Conservation (phyloP, 2,797 vertebrate genomes). For the Apogon hyalosoma region DNA sequence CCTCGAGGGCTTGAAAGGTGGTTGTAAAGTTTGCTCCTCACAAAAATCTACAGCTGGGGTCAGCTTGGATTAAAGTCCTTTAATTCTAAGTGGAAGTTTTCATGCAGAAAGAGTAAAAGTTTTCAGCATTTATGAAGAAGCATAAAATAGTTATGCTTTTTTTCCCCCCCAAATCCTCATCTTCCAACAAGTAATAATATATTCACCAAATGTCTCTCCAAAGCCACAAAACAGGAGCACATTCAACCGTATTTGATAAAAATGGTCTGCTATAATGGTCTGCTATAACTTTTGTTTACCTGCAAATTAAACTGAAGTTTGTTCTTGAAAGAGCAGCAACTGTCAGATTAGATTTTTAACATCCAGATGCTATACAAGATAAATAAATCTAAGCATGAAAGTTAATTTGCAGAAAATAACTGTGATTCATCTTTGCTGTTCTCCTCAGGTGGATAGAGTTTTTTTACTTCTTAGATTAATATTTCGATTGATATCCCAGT, state of each 20-base stretch:
- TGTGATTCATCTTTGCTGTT: slow-evolving; percentile 1
- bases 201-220: slow-evolving; percentile 6
- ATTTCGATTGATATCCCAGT: background rate
- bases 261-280: too few species aligned
- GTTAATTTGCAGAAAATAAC: slow-evolving; percentile 3
- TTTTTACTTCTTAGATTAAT: background rate
- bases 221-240: background rate
- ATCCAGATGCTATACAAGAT: background rate
- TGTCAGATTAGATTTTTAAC: too few species aligned
- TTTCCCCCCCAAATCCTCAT: slow-evolving; percentile 8
- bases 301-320: too few species aligned
- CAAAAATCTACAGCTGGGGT: slow-evolving; percentile 5
- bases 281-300: too few species aligned
- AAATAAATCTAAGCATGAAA: slow-evolving; percentile 1
- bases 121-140: background rate
- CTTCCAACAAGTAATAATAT: background rate
- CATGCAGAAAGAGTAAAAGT: slow-evolving; percentile 1
- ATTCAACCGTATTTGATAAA: background rate
- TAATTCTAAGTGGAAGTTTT: slow-evolving; percentile 4
- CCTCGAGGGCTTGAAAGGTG: background rate
- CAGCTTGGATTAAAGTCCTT: slow-evolving; percentile 14
- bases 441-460: slow-evolving; percentile 7
- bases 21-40: slow-evolving; percentile 6
- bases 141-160: background rate
- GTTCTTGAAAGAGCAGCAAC: too few species aligned